Evolutionary conservation across 2,888 invertebrate species (phyloP), one percentile per base, ranked within the genome.

Genomic region (Terebella lapidaria): DNA sequence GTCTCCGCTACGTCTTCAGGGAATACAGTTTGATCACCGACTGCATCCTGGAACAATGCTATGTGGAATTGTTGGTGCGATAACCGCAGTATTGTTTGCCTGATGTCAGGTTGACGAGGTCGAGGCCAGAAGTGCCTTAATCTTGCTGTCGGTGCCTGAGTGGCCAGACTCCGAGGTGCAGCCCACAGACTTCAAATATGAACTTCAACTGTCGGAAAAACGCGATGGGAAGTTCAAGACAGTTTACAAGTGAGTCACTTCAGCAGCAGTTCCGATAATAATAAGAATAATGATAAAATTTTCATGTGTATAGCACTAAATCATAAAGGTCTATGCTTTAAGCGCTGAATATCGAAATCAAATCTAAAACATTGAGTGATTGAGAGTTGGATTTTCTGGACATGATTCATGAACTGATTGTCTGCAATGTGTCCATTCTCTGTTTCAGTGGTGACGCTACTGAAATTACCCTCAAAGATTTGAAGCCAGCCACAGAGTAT

Each of bases 401-500:
- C 20, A 3, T 2, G 27, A 25, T 25, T 3, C 5, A 3, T 35
- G 10, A 35, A 35, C n/a, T 35, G 42, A 35, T 35, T 35, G n/a
- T 15, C n/a, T 35, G 42, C 42, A n/a, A n/a, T n/a, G n/a, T n/a
- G n/a, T 35, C n/a, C 3, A 53, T 53, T 20, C 18, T 27, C 26
- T 46, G 22, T 70, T 74, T 26, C 67, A 78, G 78, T 67, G 81
- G 81, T 53, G 77, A 78, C 70, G 77, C 78, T 18, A 77, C 76
- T 61, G 80, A 80, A 70, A 78, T 72, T 65, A 83, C 82, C 71
- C 88, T 93, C 65, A 88, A 90, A 78, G 91, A 92, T 81, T 83
- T 93, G 72, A 87, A 88, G 77, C 92, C 93, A 18, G 91, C 90
- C n/a, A 89, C 89, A 76, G 90, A 91, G 77, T 93, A 92, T 82